A percentile compares a stretch with the other conserved stretches of the same genome.
Conservation (phyloP, 1,140 invertebrate species). For the Ceratoteleas bidentatus region DNA sequence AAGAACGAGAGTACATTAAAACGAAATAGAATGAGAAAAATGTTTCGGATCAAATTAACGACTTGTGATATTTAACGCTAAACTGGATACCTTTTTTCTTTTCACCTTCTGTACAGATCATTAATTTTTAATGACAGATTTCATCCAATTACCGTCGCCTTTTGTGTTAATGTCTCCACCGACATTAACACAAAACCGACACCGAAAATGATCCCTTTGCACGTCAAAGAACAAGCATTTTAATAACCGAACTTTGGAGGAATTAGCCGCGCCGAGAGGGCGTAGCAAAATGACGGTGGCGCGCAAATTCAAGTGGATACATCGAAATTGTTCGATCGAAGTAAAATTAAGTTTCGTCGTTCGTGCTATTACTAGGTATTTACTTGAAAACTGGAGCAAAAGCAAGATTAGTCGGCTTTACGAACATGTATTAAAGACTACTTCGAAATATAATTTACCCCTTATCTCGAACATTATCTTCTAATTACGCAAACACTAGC, state of each 20-base stretch:
- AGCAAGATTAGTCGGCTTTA: conserved; percentile 31
- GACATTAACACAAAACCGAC: background rate
- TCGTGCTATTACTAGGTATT: conserved; percentile 29
- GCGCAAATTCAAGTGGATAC: conserved; percentile 24
- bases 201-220: conserved; percentile 13
- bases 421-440: conserved; percentile 28
- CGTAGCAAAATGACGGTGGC: background rate
- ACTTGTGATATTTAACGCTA: too few species aligned
- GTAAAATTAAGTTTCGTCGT: conserved; percentile 40
- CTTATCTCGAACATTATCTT: conserved; percentile 25
- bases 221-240: background rate
- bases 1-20: too few species aligned
- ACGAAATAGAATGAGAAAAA: too few species aligned
- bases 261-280: conserved; percentile 1
- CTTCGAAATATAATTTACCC: conserved; percentile 33
- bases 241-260: conserved; percentile 5
- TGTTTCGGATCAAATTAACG: too few species aligned
- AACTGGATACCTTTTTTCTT: too few species aligned
- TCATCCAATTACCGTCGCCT: background rate
- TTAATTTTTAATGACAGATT: too few species aligned
- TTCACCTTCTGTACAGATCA: too few species aligned
- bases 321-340: conserved; percentile 32
- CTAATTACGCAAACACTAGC: conserved; percentile 26
- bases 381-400: conserved; percentile 50
- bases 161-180: too few species aligned